Evolutionary conservation across 2,113 vertebrate species (phyloP), one percentile per base, ranked within the genome.

Genomic region (Eolophus roseicapilla): DNA sequence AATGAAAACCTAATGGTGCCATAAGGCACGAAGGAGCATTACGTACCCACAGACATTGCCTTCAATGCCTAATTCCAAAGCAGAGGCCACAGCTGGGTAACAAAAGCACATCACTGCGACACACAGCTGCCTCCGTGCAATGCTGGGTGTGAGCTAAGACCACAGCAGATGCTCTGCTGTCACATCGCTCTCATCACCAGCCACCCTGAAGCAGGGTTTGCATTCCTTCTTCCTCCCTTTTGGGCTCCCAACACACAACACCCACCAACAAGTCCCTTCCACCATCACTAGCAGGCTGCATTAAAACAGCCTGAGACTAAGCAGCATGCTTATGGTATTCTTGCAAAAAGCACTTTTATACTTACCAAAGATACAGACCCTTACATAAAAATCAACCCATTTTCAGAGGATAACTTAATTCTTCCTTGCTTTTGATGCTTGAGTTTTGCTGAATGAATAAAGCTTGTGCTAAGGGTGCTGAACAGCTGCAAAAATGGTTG

Each of bases 21-120:
- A 43, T 12, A 1, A 69, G 81, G 81, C 91, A 69, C 9, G 8
- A 28, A 81, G 65, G 37, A 92, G 73, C 75, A 60, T 63, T 31
- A 69, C 1, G 0, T 2, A n/a, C 37, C 62, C 80, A 55, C 63
- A 50, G 39, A 21, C 16, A 2, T 5, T 1, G 59, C 90, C 80
- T 59, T 20, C 57, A 33, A 29, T 0, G 0, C n/a, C 50, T 13
- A 11, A 6, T 4, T 24, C 74, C 35, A 6, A 6, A 31, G 83
- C 88, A 80, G 80, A 60, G 47, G 46, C 85, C 90, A 20, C 92
- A 84, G 89, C 86, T 79, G 82, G 79, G 77, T 39, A 75, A 86
- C 21, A 2, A 9, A 1, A 84, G 43, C 11, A 13, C 80, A 81
- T 27, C 93, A 6, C 71, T 19, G 57, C 0, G 0, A 76, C 2